Percentiles rank a stretch among this genome's conserved stretches.
These are phyloP conservation scores for Eleginops maclovinus DNA, from an alignment of 2,113 vertebrate genomes.

Conservation along the genomic window DNA sequence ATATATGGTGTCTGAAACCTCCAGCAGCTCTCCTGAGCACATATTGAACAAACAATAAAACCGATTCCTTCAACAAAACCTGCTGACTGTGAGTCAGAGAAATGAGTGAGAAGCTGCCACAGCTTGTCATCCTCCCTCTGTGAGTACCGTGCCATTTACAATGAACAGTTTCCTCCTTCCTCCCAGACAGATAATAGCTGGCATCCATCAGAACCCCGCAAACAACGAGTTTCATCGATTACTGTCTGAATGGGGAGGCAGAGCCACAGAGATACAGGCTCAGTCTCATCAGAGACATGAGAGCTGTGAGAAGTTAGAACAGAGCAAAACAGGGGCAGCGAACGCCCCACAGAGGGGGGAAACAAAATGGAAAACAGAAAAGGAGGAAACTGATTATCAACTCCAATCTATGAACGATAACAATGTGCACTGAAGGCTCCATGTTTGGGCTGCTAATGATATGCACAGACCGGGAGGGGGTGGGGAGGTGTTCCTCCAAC, in stretches of 20 bases:
- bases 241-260: slow-evolving; percentile 28
- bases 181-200: slow-evolving; percentile 55
- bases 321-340: slow-evolving; percentile 18
- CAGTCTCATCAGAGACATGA: slow-evolving; percentile 24
- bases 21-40: slow-evolving; percentile 5
- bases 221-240: slow-evolving; percentile 58
- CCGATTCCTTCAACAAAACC: background rate
- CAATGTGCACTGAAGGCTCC: slow-evolving; percentile 46
- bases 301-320: slow-evolving; percentile 37
- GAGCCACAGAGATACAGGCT: slow-evolving; percentile 25
- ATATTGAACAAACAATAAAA: background rate
- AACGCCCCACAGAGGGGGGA: slow-evolving; percentile 9
- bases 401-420: slow-evolving; percentile 57
- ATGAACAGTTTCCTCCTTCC: slow-evolving; percentile 38
- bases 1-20: slow-evolving; percentile 2
- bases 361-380: slow-evolving; percentile 38
- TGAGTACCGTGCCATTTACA: slow-evolving; percentile 39
- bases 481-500: slow-evolving; percentile 62
- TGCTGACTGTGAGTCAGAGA: background rate
- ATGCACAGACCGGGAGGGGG: slow-evolving; percentile 62
- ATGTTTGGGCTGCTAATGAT: slow-evolving; percentile 68
- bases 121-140: slow-evolving; percentile 12
- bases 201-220: slow-evolving; percentile 59
- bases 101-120: slow-evolving; percentile 40
- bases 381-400: slow-evolving; percentile 66